A percentile compares a stretch with the other conserved stretches of the same genome.
These are phyloP conservation scores for Yponomeuta sedellus DNA, from an alignment of 2,888 invertebrate genomes.

Conservation along the genomic window DNA sequence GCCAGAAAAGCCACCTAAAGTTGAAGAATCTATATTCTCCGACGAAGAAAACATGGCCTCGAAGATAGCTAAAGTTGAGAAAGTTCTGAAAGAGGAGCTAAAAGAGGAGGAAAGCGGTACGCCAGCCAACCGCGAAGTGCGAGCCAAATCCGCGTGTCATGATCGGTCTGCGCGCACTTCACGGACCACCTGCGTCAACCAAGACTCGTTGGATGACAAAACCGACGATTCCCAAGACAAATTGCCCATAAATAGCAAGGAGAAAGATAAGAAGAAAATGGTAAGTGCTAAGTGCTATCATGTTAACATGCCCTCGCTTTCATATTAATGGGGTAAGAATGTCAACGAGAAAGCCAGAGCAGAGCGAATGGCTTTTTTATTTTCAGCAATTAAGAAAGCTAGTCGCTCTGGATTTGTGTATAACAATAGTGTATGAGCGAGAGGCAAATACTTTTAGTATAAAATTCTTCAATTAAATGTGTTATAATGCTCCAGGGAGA, in stretches of 20 bases:
- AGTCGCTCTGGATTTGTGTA: too few species aligned
- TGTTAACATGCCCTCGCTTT: too few species aligned
- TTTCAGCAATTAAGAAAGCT: not conserved
- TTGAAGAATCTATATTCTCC: conserved; percentile 18
- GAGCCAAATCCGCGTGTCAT: conserved; percentile 62
- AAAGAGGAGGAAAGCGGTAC: conserved; percentile 48
- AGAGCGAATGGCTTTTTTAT: too few species aligned
- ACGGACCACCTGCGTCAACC: conserved; percentile 47
- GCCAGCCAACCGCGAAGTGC: conserved; percentile 47
- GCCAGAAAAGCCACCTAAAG: conserved; percentile 17
- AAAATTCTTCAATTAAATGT: too few species aligned
- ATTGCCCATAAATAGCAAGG: conserved; percentile 43
- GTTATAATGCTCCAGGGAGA: too few species aligned
- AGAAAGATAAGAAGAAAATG: conserved; percentile 73
- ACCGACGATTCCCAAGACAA: conserved; percentile 71
- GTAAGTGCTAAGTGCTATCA: conserved; percentile 36
- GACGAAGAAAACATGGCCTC: conserved; percentile 23
- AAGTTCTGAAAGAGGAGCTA: conserved; percentile 28
- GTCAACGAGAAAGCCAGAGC: too few species aligned
- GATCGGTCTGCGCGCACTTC: conserved; percentile 57
- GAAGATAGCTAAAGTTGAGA: conserved; percentile 27
- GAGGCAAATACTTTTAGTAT: too few species aligned
- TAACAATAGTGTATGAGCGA: too few species aligned
- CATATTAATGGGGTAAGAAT: too few species aligned
- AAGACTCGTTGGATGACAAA: conserved; percentile 68